A percentile compares a stretch with the other conserved stretches of the same genome.
These are phyloP conservation scores for Melanostoma mellinum DNA, from an alignment of 2,888 invertebrate species.

Conservation along the genomic window DNA sequence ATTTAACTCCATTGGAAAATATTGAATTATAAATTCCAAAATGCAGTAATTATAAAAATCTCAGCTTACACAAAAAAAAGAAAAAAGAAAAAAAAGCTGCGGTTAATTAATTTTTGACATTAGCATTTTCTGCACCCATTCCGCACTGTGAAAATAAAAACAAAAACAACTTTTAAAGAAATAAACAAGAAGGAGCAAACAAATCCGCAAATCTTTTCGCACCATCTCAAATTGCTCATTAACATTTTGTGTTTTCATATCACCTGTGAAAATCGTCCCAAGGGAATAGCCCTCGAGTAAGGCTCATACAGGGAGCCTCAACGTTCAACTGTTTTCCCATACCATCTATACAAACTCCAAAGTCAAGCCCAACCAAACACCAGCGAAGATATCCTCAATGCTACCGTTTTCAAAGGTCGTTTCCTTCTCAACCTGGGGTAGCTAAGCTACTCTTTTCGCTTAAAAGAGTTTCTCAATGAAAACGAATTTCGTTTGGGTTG, in stretches of 20 bases:
- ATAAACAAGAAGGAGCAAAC: slow-evolving; percentile 39
- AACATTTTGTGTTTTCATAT: slow-evolving; percentile 82
- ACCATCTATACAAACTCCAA: slow-evolving; percentile 25
- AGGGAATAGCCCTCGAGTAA: slow-evolving; percentile 30
- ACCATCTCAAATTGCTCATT: slow-evolving; percentile 83
- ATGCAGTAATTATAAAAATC: too few relatives aligned
- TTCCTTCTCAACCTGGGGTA: slow-evolving; percentile 2
- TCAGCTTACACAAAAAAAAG: too few relatives aligned
- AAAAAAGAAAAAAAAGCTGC: slow-evolving; percentile 31
- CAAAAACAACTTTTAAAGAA: slow-evolving; percentile 10
- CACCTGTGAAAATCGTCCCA: slow-evolving; percentile 82
- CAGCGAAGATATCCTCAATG: slow-evolving; percentile 41
- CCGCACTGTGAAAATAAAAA: slow-evolving; percentile 1
- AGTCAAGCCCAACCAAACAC: neutral
- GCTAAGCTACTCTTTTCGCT: slow-evolving; percentile 2
- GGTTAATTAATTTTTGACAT: slow-evolving; percentile 59
- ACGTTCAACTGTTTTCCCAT: slow-evolving; percentile 53
- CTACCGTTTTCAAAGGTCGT: slow-evolving; percentile 65
- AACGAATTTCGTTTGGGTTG: slow-evolving; percentile 60
- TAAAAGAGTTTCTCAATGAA: slow-evolving; percentile 66
- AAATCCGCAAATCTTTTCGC: slow-evolving; percentile 80
- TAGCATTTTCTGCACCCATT: slow-evolving; percentile 30
- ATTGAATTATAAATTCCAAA: too few relatives aligned
- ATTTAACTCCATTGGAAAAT: too few relatives aligned
- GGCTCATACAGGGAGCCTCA: neutral